Evolutionary conservation across 1,140 invertebrate genomes (phyloP).

Genomic region (Patella vulgata): DNA sequence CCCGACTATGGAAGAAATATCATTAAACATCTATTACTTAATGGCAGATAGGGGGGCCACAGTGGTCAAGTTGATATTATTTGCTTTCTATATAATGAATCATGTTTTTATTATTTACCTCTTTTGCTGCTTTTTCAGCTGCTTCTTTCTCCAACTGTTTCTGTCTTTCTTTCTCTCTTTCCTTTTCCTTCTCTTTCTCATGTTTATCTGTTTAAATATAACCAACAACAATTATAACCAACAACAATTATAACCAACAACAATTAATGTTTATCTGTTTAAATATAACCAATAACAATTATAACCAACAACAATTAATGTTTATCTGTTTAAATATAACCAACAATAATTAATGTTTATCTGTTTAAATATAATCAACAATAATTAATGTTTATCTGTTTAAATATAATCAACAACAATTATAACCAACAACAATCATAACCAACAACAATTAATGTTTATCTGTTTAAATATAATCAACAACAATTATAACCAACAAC

Average conservation of each 20-base stretch:
- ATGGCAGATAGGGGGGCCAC: background rate
- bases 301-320: too few relatives aligned
- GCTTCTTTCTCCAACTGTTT: conserved; percentile 56
- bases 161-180: conserved; percentile 56
- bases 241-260: background rate
- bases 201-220: conserved; percentile 49
- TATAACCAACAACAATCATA: too few relatives aligned
- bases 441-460: too few relatives aligned
- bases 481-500: too few relatives aligned
- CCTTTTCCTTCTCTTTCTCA: conserved; percentile 59
- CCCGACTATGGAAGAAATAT: background rate
- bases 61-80: background rate
- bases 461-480: too few relatives aligned
- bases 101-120: conserved; percentile 38
- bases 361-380: too few relatives aligned
- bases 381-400: too few relatives aligned
- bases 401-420: too few relatives aligned
- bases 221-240: conserved; percentile 1
- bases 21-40: background rate
- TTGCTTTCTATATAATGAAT: background rate
- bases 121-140: conserved; percentile 59
- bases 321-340: too few relatives aligned
- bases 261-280: too few relatives aligned
- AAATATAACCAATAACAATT: too few relatives aligned
- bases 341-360: too few relatives aligned